Evolutionary conservation across 2,888 invertebrate species (phyloP).

Genomic region (Siphlonurus alternatus): DNA sequence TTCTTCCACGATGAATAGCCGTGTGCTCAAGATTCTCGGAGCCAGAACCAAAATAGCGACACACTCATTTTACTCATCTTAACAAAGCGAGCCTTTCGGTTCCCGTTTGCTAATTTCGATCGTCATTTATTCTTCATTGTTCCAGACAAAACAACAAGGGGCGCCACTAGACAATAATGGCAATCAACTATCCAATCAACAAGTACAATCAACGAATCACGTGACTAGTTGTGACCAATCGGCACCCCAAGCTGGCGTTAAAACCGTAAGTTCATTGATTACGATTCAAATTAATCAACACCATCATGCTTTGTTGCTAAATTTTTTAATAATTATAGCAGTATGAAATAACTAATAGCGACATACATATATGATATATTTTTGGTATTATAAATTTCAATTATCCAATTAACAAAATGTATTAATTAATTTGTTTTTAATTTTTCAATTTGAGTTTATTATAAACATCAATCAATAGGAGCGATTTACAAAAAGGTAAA

Average conservation of each 20-base stretch:
- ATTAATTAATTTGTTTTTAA: no score
- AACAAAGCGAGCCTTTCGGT: not conserved
- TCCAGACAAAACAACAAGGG: not conserved
- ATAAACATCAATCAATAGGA: no score
- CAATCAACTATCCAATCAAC: not conserved
- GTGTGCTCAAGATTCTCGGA: not conserved
- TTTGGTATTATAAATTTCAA: no score
- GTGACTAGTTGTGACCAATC: not conserved
- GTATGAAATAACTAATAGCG: no score
- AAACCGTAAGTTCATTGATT: not conserved
- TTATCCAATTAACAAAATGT: no score
- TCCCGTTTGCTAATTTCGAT: not conserved
- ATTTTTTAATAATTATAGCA: no score
- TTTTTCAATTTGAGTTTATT: no score
- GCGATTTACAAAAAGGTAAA: no score
- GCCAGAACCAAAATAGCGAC: not conserved
- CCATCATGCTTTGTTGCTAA: no score
- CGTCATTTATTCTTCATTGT: not conserved
- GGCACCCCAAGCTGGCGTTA: not conserved
- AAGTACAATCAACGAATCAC: not conserved
- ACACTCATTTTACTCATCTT: not conserved
- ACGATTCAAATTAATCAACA: no score
- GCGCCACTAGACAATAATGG: conserved; percentile 2
- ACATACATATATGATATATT: no score
- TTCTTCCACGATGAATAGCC: not conserved